phyloP scores from a whole-genome alignment of 2,113 vertebrate genomes.

The Callorhinus ursinus region DNA sequence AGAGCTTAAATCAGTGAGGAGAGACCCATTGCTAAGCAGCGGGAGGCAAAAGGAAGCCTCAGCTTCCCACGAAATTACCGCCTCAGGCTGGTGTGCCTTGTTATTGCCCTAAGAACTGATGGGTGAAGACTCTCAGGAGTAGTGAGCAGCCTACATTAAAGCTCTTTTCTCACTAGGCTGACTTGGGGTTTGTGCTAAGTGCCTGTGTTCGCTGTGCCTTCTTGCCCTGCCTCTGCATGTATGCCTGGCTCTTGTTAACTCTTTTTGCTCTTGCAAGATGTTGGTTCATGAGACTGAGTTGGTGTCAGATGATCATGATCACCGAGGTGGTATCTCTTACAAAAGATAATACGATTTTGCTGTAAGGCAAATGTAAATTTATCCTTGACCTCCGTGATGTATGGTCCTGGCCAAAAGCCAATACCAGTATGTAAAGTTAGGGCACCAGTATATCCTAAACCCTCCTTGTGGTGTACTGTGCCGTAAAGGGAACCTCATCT shows the following conservation, averaged over 20 bases:
- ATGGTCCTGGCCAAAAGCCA: conserved; percentile 39
- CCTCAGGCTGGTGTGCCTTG: not conserved
- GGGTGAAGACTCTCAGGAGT: not conserved
- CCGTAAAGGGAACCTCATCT: conserved; percentile 15
- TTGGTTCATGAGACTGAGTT: not conserved
- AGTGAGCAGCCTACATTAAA: conserved; percentile 53
- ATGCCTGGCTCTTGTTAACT: not conserved
- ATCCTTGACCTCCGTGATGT: not conserved
- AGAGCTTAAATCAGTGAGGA: not conserved
- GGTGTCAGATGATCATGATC: not conserved
- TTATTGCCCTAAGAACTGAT: not conserved
- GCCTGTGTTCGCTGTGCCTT: not conserved
- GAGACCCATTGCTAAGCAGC: not conserved
- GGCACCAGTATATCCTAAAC: not conserved
- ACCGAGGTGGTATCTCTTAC: not conserved
- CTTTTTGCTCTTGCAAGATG: conserved; percentile 7
- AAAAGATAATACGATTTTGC: conserved; percentile 36
- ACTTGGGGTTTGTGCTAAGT: not conserved
- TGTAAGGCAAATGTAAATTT: not conserved
- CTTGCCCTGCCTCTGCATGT: not conserved
- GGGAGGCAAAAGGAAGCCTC: not conserved
- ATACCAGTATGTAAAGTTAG: not conserved
- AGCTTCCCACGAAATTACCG: not conserved
- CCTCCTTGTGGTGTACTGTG: not conserved
- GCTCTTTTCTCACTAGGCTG: not conserved